These are phyloP conservation scores for Oryzias woworae DNA, from an alignment of 2,113 vertebrate species.

Conservation along the genomic window DNA sequence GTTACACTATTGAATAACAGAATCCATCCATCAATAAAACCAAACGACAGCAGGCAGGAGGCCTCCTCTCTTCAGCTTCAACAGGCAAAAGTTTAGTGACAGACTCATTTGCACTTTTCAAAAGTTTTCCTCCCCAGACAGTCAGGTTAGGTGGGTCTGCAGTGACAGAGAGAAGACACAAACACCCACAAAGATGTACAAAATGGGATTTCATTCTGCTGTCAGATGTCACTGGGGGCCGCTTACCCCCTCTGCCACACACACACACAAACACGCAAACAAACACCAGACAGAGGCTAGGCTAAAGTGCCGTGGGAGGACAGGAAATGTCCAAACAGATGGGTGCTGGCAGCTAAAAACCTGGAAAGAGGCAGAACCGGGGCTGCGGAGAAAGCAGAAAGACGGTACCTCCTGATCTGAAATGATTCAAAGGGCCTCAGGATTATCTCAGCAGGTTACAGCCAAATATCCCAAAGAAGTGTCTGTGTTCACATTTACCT, in stretches of 20 bases:
- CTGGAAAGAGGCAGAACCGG: slow-evolving; percentile 55
- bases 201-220: slow-evolving; percentile 20
- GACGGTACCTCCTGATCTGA: slow-evolving; percentile 36
- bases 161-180: slow-evolving; percentile 6
- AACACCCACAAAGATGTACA: slow-evolving; percentile 18
- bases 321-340: slow-evolving; percentile 53
- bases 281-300: slow-evolving; percentile 16
- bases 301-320: slow-evolving; percentile 54
- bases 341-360: slow-evolving; percentile 49
- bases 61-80: slow-evolving; percentile 6
- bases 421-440: no score
- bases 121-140: slow-evolving; percentile 8
- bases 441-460: no score
- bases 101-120: slow-evolving; percentile 6
- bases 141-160: slow-evolving; percentile 7
- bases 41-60: neutral
- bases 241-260: slow-evolving; percentile 23
- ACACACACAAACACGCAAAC: slow-evolving; percentile 12
- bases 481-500: no score
- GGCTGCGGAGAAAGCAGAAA: slow-evolving; percentile 25
- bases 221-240: slow-evolving; percentile 39
- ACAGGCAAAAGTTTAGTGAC: slow-evolving; percentile 1
- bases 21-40: no score
- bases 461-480: no score
- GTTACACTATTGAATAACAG: no score